Conservation (phyloP, 2,113 vertebrate genomes). For the Malaclemys terrapin region DNA sequence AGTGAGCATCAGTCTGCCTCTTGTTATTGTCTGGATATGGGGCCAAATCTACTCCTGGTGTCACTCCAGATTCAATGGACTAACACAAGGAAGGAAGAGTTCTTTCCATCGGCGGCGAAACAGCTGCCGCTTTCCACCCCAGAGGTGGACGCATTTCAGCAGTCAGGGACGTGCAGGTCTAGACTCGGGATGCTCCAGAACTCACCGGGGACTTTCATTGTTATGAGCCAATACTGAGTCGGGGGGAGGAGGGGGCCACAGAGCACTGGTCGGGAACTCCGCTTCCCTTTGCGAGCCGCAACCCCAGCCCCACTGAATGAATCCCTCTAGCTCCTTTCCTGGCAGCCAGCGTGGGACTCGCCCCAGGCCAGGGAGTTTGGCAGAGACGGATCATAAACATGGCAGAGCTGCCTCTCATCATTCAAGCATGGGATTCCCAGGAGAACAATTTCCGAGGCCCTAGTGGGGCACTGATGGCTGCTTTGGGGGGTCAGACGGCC, state of each 20-base stretch:
- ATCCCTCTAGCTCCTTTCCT: background rate
- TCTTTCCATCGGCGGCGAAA: background rate
- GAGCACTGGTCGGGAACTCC: fast-evolving
- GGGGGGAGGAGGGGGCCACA: background rate
- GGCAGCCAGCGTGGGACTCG: background rate
- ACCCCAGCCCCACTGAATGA: background rate
- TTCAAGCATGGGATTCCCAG: background rate
- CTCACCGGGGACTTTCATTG: background rate
- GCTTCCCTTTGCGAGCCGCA: background rate
- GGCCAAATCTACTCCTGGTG: background rate
- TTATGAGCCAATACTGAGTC: background rate
- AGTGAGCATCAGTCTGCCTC: background rate
- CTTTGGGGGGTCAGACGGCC: background rate
- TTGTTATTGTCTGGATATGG: background rate
- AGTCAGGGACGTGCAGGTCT: background rate
- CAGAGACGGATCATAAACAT: background rate
- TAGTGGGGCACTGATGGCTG: background rate
- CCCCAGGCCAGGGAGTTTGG: background rate
- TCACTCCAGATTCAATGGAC: background rate
- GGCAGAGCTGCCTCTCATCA: background rate
- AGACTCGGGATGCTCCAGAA: background rate
- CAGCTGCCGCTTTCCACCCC: background rate
- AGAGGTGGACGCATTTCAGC: background rate
- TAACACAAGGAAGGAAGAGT: background rate
- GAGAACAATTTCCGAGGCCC: background rate